Conservation (phyloP, 1,140 invertebrate species). For the Habropoda laboriosa region DNA sequence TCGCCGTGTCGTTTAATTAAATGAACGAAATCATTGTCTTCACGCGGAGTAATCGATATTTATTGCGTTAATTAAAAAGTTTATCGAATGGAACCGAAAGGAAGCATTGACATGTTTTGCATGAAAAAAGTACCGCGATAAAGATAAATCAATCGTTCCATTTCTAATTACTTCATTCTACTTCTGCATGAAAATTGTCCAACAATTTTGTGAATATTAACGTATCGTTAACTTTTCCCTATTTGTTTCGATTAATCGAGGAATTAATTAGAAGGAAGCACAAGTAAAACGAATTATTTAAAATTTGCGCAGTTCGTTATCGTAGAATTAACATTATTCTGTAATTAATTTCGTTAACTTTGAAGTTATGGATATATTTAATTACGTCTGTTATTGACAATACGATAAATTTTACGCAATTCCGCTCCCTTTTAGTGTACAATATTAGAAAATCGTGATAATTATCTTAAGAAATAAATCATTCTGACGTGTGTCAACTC, state of each 20-base stretch:
- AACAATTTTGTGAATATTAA: too few relatives aligned
- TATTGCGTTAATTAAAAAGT: background rate
- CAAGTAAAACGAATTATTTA: too few relatives aligned
- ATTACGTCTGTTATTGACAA: background rate
- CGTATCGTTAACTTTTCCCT: too few relatives aligned
- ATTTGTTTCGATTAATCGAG: too few relatives aligned
- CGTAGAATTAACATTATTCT: background rate
- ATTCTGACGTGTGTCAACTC: too few relatives aligned
- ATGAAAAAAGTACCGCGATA: background rate
- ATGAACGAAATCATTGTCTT: background rate
- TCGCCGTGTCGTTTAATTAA: background rate
- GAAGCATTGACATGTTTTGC: background rate
- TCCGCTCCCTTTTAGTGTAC: too few relatives aligned
- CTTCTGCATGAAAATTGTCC: background rate
- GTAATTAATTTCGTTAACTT: background rate
- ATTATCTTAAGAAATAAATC: too few relatives aligned
- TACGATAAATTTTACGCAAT: background rate
- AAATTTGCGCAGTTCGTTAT: too few relatives aligned
- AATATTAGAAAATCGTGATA: too few relatives aligned
- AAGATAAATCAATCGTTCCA: background rate
- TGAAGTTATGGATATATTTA: background rate
- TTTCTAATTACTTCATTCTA: background rate
- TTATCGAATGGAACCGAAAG: background rate
- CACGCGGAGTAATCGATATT: background rate
- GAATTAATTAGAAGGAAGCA: too few relatives aligned